Base-by-base conservation (phyloP, 2,797 vertebrate genomes). In the Aeoliscus strigatus region DNA sequence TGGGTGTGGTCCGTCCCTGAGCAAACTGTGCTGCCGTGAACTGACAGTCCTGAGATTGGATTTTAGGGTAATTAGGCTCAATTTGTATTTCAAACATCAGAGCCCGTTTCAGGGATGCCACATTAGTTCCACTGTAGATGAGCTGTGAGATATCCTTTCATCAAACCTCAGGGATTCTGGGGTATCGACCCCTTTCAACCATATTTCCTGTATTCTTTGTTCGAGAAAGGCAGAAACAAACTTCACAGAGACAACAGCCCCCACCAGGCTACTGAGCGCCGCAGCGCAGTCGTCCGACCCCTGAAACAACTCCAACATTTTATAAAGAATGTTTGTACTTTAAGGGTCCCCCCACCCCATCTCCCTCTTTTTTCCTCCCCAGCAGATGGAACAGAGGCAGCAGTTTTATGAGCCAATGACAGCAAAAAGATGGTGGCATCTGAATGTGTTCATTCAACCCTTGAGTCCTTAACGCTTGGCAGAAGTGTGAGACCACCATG, bases 341-440 rank as follows among this genome's bases (percentile, higher is more conserved):
- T 63, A 65, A 77, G 41, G 53, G 23, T 18, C 5, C 16, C 24
- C 25, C 44, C 34, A 28, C 39, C 17, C 6, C 26, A 35, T 41
- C 33, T 28, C 36, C 16, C 3, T 21, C 18, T 27, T 18, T 45
- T 73, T 61, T 66, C 30, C 62, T 73, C 64, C 66, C 54, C 49
- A 18, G 52, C 30, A 44, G 61, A 75, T 9, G 82, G 78, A 87
- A 86, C 83, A 50, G 59, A 81, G 66, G 77, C 77, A 74, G 75
- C 64, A 46, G 77, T 86, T 88, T 87, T 88, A 86, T 84, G 79
- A 87, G 81, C 82, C 84, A 86, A 71, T 80, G 75, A 86, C 82
- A 83, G 80, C 60, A 68, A 80, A 86, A 80, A 70, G 76, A 86
- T 84, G 83, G 77, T 39, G 69, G 72, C 71, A 57, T 70, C 69